Percentiles rank a stretch among this genome's conserved stretches.
Evolutionary conservation across 1,140 invertebrate genomes (phyloP).

Genomic region (Orchesella cincta): DNA sequence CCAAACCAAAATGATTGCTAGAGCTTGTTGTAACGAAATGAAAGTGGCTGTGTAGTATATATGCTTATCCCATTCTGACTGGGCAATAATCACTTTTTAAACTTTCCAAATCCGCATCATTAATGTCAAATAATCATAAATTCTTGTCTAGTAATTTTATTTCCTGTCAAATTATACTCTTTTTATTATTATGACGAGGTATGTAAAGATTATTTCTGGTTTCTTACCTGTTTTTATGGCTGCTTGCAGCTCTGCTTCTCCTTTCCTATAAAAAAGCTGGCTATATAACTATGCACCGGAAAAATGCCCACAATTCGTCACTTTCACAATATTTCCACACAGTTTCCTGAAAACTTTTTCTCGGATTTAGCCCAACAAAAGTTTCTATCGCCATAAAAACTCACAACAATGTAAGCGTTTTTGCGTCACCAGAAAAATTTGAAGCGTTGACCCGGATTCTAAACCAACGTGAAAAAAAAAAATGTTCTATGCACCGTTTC

Average conservation of each 20-base stretch:
- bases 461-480: background rate
- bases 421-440: background rate
- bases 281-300: background rate
- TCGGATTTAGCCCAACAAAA: background rate
- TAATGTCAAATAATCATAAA: no score
- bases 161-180: no score
- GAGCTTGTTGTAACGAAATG: no score
- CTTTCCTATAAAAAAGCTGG: background rate
- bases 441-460: conserved; percentile 17
- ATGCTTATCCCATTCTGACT: no score
- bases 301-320: background rate
- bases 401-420: background rate
- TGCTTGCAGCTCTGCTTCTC: background rate
- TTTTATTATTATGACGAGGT: no score
- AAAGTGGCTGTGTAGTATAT: no score
- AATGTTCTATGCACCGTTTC: background rate
- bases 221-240: background rate
- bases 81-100: no score
- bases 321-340: background rate
- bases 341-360: background rate
- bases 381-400: background rate
- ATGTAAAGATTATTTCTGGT: no score
- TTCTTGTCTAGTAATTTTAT: background rate
- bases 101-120: no score
- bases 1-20: no score